phyloP scores from a whole-genome alignment of 2,797 vertebrate species.

The Platyrinchus mystaceus region DNA sequence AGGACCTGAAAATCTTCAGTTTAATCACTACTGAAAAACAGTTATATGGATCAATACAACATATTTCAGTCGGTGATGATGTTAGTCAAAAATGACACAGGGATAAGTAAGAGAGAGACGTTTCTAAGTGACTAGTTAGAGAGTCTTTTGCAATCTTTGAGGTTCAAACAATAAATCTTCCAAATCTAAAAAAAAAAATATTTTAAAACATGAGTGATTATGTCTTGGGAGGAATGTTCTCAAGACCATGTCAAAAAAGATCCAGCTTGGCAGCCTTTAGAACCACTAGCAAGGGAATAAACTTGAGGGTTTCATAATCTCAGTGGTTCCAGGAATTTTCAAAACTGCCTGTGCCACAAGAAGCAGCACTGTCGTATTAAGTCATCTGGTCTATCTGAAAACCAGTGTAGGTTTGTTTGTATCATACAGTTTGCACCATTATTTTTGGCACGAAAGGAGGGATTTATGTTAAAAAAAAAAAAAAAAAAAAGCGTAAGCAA shows the following conservation, averaged over 20 bases:
- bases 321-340: constrained; percentile 44
- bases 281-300: background rate
- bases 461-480: background rate
- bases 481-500: background rate
- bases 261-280: constrained; percentile 2
- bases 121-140: background rate
- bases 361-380: background rate
- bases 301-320: constrained; percentile 17
- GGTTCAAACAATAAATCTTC: background rate
- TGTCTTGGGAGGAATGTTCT: background rate
- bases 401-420: background rate
- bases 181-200: background rate
- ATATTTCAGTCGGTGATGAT: rapidly evolving
- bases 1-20: background rate
- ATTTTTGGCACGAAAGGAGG: background rate
- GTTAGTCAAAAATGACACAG: background rate
- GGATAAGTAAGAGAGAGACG: background rate
- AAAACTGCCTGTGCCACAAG: constrained; percentile 23
- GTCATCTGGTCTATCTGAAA: background rate
- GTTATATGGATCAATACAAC: background rate
- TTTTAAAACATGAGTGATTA: background rate
- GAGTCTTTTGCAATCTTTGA: background rate
- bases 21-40: background rate
- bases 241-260: background rate
- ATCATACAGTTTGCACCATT: background rate